phyloP scores from a whole-genome alignment of 2,888 invertebrate genomes.

The Andrena fulva region DNA sequence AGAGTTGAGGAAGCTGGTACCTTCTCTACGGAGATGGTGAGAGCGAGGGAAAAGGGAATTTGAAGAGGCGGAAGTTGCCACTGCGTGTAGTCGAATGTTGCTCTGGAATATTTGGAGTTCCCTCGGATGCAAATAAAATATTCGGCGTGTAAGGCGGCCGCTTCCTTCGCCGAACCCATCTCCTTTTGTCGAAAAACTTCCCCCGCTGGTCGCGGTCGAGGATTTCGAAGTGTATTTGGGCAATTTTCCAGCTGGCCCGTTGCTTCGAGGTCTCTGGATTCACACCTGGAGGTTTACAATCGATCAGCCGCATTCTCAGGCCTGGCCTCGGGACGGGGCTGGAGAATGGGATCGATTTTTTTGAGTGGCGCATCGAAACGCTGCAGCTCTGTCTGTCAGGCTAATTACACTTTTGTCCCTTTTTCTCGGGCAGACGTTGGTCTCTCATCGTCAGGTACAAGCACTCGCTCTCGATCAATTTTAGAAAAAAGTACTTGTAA shows the following conservation, averaged over 20 bases:
- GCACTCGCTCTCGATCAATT: no score
- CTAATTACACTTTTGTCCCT: not conserved
- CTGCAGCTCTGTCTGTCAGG: not conserved
- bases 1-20: not conserved
- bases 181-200: not conserved
- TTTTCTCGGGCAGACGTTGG: not conserved
- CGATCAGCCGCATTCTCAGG: conserved; percentile 3
- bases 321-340: not conserved
- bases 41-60: no score
- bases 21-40: no score
- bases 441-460: no score
- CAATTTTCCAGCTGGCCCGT: conserved; percentile 23
- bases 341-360: conserved; percentile 17
- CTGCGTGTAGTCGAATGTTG: no score
- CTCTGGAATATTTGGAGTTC: no score
- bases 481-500: no score
- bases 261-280: conserved; percentile 17
- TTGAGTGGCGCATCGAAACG: not conserved
- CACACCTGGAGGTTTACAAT: conserved; percentile 27
- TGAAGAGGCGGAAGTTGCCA: no score
- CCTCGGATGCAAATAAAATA: no score
- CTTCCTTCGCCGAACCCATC: not conserved
- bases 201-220: not conserved
- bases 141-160: no score
- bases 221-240: conserved; percentile 11